A percentile compares a stretch with the other conserved stretches of the same genome.
Conservation (phyloP, 2,113 vertebrate genomes). For the Sclerurus mexicanus region DNA sequence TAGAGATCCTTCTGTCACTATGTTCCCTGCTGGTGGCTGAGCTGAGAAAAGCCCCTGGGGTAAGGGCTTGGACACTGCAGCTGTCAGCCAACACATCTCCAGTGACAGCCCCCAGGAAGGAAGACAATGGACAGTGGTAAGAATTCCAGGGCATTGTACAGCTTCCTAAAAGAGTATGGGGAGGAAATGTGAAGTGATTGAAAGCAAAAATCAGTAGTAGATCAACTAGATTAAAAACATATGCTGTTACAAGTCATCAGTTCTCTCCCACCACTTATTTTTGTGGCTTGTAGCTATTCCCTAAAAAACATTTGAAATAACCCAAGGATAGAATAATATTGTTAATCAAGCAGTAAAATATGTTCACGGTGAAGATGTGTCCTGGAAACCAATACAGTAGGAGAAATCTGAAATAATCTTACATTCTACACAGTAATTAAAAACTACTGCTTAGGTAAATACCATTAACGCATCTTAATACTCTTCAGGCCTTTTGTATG, state of each 20-base stretch:
- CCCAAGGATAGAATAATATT: not conserved
- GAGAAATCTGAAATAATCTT: not conserved
- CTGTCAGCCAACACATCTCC: not conserved
- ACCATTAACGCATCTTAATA: not conserved
- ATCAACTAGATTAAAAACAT: not conserved
- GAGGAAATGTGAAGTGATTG: not conserved
- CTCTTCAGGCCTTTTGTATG: not conserved
- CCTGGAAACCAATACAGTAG: not conserved
- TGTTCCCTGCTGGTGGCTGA: not conserved
- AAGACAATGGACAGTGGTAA: not conserved
- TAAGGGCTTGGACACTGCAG: accelerated
- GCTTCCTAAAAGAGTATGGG: not conserved
- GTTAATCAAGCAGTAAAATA: not conserved
- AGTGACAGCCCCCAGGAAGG: not conserved
- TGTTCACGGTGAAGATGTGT: not conserved
- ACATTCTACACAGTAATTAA: not conserved
- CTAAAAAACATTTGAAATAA: not conserved
- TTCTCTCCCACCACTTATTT: not conserved
- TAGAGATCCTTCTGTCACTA: not conserved
- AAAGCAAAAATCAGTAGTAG: not conserved
- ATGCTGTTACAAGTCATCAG: not conserved
- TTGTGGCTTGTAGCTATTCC: not conserved
- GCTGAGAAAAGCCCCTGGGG: not conserved
- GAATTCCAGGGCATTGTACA: not conserved
- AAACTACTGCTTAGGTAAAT: not conserved